Evolutionary conservation across 2,797 vertebrate species (phyloP).

Genomic region (Tokudaia muenninki): DNA sequence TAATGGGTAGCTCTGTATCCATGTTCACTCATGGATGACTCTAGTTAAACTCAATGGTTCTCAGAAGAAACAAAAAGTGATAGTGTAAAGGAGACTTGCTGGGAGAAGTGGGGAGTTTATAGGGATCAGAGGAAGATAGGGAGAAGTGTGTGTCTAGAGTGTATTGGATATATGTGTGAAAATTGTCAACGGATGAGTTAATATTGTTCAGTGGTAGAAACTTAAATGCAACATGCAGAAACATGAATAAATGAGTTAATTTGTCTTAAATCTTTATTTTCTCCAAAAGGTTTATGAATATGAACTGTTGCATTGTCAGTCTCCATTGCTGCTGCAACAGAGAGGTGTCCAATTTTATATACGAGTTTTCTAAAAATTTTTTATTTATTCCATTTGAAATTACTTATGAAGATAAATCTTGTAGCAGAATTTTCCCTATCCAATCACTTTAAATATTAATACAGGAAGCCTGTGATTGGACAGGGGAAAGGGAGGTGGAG

Average conservation of each 20-base stretch:
- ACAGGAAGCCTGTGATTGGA: too few species aligned
- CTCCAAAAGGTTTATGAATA: not conserved
- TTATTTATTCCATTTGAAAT: not conserved
- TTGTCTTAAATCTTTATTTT: not conserved
- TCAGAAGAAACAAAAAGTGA: not conserved
- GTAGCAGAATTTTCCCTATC: too few species aligned
- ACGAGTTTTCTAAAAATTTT: not conserved
- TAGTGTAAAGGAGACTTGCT: not conserved
- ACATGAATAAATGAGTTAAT: not conserved
- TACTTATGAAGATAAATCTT: not conserved
- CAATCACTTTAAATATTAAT: too few species aligned
- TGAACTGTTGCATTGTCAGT: not conserved
- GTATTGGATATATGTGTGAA: not conserved
- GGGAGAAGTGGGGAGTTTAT: not conserved
- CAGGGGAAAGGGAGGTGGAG: too few species aligned
- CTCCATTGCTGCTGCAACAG: not conserved
- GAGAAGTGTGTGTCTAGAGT: not conserved
- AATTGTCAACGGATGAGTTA: not conserved
- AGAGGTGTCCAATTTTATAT: not conserved
- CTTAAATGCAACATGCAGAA: not conserved
- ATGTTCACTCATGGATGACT: too few species aligned
- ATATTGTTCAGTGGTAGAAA: constrained; percentile 19
- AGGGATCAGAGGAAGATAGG: not conserved
- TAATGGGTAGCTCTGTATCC: not conserved
- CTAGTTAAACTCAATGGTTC: not conserved